Evolutionary conservation across 2,113 vertebrate genomes (phyloP).

Genomic region (Elephas maximus): DNA sequence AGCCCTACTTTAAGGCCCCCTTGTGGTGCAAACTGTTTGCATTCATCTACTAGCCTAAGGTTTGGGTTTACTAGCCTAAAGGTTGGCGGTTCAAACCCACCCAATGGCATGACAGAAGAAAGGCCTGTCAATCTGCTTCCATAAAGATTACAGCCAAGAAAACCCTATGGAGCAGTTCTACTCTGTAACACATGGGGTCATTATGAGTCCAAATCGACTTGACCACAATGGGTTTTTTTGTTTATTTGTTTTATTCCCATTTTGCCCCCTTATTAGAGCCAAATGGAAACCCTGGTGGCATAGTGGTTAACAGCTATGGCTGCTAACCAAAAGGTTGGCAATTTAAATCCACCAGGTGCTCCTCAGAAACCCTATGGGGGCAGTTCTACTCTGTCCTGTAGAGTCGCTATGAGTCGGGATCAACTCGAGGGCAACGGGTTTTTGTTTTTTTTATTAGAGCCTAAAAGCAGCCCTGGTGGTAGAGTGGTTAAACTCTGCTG

Average conservation of each 20-base stretch:
- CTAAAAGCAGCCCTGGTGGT: background rate
- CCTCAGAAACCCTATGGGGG: background rate
- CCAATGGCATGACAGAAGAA: background rate
- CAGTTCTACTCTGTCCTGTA: background rate
- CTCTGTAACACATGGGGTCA: background rate
- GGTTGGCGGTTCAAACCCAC: background rate
- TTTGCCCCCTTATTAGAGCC: too few species aligned
- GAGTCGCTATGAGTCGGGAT: background rate
- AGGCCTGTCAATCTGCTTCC: background rate
- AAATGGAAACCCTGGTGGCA: background rate
- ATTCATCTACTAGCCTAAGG: background rate
- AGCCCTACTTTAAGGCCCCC: accelerated
- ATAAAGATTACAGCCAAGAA: background rate
- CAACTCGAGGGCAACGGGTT: background rate
- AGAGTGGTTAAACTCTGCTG: too few species aligned
- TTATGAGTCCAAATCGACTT: background rate
- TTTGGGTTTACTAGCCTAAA: background rate
- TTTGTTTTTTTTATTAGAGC: background rate
- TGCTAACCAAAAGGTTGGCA: background rate
- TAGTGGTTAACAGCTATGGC: background rate
- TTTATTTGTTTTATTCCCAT: too few species aligned
- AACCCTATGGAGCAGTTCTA: background rate
- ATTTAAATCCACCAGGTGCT: background rate
- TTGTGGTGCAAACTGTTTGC: too few species aligned
- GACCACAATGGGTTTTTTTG: background rate